A percentile compares a stretch with the other conserved stretches of the same genome.
Conservation (phyloP, 2,797 vertebrate species). For the Limnodromus scolopaceus region DNA sequence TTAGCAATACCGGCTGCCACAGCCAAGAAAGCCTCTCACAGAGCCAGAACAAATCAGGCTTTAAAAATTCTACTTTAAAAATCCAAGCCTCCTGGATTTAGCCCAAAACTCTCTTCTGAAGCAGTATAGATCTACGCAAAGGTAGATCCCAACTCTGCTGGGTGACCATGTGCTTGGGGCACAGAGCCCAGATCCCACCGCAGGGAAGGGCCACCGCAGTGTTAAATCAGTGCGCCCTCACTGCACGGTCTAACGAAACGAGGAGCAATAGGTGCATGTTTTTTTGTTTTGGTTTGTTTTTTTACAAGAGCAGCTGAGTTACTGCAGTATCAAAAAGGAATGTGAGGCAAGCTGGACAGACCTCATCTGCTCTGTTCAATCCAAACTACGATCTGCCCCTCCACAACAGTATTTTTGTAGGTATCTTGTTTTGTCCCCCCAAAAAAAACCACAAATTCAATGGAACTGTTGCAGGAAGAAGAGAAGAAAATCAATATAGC, state of each 20-base stretch:
- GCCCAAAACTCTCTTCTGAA: background rate
- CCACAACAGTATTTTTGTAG: background rate
- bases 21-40: background rate
- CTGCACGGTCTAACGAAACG: background rate
- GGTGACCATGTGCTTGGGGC: rapidly evolving
- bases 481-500: background rate
- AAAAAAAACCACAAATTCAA: background rate
- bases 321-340: background rate
- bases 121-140: background rate
- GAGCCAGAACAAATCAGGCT: background rate
- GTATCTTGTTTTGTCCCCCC: background rate
- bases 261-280: background rate
- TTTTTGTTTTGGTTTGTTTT: no score
- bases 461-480: background rate
- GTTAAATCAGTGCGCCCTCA: background rate
- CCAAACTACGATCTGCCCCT: background rate
- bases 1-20: background rate
- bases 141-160: background rate
- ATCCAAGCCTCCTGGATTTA: background rate
- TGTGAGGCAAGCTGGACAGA: background rate
- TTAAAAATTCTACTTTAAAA: background rate
- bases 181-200: background rate
- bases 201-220: background rate
- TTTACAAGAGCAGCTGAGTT: background rate
- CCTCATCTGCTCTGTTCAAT: background rate